Base-by-base conservation (phyloP, 1,140 invertebrate genomes). In the Drosophila kurseongensis region DNA sequence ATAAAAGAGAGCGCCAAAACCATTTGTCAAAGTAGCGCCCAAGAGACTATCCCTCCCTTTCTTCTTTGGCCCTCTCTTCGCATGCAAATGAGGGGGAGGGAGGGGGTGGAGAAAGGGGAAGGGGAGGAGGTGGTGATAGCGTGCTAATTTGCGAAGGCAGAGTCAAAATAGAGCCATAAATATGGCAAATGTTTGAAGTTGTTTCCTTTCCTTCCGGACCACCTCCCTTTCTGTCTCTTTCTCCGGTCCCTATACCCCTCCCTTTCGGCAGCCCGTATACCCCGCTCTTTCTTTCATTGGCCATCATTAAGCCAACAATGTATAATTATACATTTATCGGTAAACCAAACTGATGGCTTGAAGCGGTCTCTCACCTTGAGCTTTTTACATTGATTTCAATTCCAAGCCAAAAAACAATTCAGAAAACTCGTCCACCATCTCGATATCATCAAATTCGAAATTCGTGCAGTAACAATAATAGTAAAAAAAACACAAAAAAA, bases 281-380 rank as follows among this genome's bases (percentile, higher is more conserved):
- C 36, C 38, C 47, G 38, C 48, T 38, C 56, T 44, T 52, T 68
- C 48, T 29, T 14, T 48, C 58, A 80, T 80, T 77, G 79, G 68
- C 51, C 75, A 75, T 84, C 73, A 77, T 84, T 80, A 69, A 65
- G 72, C 36, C 65, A 52, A 47, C 42, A 48, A 74, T 67, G 65
- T 56, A 62, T 75, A 86, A 88, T 86, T 79, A 88, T 60, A 88
- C 86, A 88, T 79, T 86, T 72, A 86, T 82, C 79, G 59, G 71
- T 68, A 83, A 79, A 57, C 50, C 69, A 86, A 65, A 41, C 63
- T 52, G 60, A 59, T 56, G 61, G 77, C 58, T 88, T 73, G 79
- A 35, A 72, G 83, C 83, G 83, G 84, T 86, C 83, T 86, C 83
- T 86, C 75, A 86, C 83, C 83, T 86, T 86, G 83, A 89, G 80